Percentiles rank a stretch among this genome's conserved stretches.
These are phyloP conservation scores for Clarias batrachus DNA, from an alignment of 2,113 vertebrate genomes.

Conservation along the genomic window DNA sequence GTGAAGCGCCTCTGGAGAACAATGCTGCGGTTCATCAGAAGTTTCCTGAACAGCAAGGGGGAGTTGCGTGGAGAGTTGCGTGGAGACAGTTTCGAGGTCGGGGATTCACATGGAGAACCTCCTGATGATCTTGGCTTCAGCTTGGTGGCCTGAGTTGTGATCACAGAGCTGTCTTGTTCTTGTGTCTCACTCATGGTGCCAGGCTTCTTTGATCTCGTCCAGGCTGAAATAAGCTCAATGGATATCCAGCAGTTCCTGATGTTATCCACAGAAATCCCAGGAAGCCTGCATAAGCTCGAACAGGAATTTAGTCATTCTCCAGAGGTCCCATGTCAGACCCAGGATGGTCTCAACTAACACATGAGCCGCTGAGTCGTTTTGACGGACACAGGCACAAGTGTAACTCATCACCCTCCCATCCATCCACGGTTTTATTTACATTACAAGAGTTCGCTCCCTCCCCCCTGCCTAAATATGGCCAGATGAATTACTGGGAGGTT, in stretches of 20 bases:
- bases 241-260: neutral
- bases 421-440: slow-evolving; percentile 68
- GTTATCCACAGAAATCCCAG: slow-evolving; percentile 8
- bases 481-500: slow-evolving; percentile 61
- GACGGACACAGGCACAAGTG: slow-evolving; percentile 65
- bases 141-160: slow-evolving; percentile 53
- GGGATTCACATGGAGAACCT: slow-evolving; percentile 67
- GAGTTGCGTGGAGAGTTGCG: slow-evolving; percentile 72
- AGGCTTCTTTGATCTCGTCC: neutral
- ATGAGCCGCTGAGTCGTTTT: slow-evolving; percentile 45
- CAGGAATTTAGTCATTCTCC: neutral
- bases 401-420: slow-evolving; percentile 57
- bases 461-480: slow-evolving; percentile 72
- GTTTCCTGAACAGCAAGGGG: slow-evolving; percentile 80
- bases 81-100: slow-evolving; percentile 71
- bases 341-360: slow-evolving; percentile 35
- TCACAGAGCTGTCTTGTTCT: slow-evolving; percentile 40
- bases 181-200: slow-evolving; percentile 60
- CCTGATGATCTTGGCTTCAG: slow-evolving; percentile 60
- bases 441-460: slow-evolving; percentile 57
- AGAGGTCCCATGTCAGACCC: slow-evolving; percentile 8
- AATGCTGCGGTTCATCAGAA: slow-evolving; percentile 79
- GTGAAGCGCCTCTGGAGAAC: slow-evolving; percentile 86
- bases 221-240: neutral
- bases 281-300: neutral